Evolutionary conservation across 2,888 invertebrate species (phyloP).

Genomic region (Phaedon cochleariae): DNA sequence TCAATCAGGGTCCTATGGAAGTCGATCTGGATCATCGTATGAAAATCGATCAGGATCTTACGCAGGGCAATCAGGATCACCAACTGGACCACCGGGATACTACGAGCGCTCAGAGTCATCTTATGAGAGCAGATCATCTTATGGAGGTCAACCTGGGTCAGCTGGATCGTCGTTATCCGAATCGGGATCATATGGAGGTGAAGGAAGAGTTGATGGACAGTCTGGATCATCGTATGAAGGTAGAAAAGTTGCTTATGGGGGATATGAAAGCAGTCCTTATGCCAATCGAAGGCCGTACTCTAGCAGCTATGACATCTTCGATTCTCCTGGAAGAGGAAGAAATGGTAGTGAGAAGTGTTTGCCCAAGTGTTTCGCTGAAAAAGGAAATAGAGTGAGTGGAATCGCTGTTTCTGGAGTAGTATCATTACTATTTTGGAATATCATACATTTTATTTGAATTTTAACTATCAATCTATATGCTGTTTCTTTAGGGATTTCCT

Average conservation of each 20-base stretch:
- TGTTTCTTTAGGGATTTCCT: constrained; percentile 71
- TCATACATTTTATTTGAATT: no score
- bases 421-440: no score
- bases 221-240: constrained; percentile 4
- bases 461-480: background rate
- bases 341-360: constrained; percentile 74
- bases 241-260: constrained; percentile 54
- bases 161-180: background rate
- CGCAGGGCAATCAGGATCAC: constrained; percentile 8
- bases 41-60: constrained; percentile 9
- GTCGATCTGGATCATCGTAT: constrained; percentile 19
- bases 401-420: no score
- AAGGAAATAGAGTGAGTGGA: constrained; percentile 76
- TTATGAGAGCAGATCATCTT: background rate
- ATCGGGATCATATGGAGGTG: constrained; percentile 13
- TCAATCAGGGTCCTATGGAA: constrained; percentile 26
- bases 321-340: constrained; percentile 61
- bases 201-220: constrained; percentile 12
- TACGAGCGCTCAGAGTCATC: background rate
- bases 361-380: constrained; percentile 89
- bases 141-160: constrained; percentile 12
- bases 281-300: constrained; percentile 55
- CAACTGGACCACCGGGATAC: background rate
- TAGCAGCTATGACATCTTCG: constrained; percentile 64
- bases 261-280: constrained; percentile 53